Evolutionary conservation across 2,797 vertebrate species (phyloP), one percentile per base, ranked within the genome.

Genomic region (Avahi laniger): DNA sequence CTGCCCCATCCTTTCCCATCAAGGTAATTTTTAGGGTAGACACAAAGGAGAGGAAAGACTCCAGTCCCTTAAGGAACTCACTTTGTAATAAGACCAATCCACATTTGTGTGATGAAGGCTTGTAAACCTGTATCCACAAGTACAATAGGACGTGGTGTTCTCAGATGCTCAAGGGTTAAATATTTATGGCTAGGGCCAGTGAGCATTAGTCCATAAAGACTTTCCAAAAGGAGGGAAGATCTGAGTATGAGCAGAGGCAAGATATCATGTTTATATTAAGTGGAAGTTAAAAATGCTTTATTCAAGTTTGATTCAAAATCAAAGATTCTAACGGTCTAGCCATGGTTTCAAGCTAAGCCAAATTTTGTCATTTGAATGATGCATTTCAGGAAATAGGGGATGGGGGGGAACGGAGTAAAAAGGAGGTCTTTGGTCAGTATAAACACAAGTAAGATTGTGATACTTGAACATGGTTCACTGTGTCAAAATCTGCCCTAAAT

Each of bases 401-500:
- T 6, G 8, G 26, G 59, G 59, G 35, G 1, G 80, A 93, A 43
- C 81, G 61, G 87, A 89, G 46, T 15, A 57, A 70, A 63, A 95
- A 91, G 59, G 82, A 95, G 69, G 38, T 61, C 90, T 93, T 88
- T 72, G 48, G 75, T 95, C 92, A 89, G 46, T 80, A 85, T 97
- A 91, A 84, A 97, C 78, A 97, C 41, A 46, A 96, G 70, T 1
- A 11, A 95, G 95, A 52, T 48, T 94, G 61, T 50, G 90, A 67
- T 92, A 61, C 82, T 86, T 72, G 59, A 89, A 83, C 67, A 61
- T 48, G 17, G 52, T 93, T 96, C 88, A 73, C 61, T 93, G 38
- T 94, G 95, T 86, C 94, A 92, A 52, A 96, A 91, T 95, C 13
- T 88, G 50, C 83, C 95, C 95, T 93, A 97, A 97, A 95, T 94